Evolutionary conservation across 2,888 invertebrate genomes (phyloP).

Genomic region (Apocheima hispidaria): DNA sequence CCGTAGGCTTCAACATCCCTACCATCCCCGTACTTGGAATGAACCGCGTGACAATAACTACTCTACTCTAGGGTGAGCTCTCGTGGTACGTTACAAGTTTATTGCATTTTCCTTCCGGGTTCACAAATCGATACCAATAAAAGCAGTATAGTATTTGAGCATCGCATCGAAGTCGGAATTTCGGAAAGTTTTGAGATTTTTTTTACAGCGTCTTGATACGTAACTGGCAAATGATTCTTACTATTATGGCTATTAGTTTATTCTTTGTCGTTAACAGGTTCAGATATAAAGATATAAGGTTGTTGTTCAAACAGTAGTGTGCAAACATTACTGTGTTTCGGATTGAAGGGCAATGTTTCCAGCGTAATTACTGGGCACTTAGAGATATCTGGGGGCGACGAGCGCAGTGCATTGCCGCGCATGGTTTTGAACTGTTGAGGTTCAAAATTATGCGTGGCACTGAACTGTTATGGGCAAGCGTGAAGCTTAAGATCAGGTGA

Average conservation of each 20-base stretch:
- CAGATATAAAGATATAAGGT: too few species aligned
- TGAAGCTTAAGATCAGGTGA: too few species aligned
- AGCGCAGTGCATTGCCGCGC: too few species aligned
- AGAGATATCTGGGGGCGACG: too few species aligned
- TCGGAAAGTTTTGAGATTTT: not conserved
- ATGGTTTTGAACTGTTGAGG: too few species aligned
- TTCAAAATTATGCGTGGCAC: too few species aligned
- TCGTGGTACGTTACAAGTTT: constrained; percentile 32
- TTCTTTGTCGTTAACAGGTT: not conserved
- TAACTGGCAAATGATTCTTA: not conserved
- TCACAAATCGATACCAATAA: constrained; percentile 39
- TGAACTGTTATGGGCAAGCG: too few species aligned
- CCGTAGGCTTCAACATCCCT: constrained; percentile 3
- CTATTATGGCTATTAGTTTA: not conserved
- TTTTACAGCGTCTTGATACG: not conserved
- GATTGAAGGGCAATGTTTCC: too few species aligned
- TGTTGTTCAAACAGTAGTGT: too few species aligned
- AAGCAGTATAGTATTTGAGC: constrained; percentile 2
- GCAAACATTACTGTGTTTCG: too few species aligned
- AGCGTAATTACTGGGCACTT: too few species aligned
- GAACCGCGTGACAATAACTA: constrained; percentile 11
- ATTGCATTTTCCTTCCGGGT: constrained; percentile 46
- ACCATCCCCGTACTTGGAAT: constrained; percentile 24
- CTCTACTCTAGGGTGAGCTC: constrained; percentile 12
- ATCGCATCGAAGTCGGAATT: constrained; percentile 5